A percentile compares a stretch with the other conserved stretches of the same genome.
Conservation (phyloP, 1,140 invertebrate species). For the Ceratitis capitata region DNA sequence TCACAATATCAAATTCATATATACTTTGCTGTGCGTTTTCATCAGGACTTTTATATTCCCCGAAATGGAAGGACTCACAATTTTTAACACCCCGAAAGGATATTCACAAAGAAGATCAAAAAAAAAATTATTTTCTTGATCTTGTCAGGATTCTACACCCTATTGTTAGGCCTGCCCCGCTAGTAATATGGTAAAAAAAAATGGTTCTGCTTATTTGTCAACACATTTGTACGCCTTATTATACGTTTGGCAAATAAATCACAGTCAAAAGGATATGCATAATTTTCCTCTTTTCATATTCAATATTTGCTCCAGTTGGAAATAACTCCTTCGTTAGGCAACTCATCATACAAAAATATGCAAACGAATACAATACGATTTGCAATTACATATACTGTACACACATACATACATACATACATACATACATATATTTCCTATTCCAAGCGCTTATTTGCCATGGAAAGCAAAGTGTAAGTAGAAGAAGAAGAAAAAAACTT, state of each 20-base stretch:
- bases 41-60: too few relatives aligned
- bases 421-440: not conserved
- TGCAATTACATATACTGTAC: too few relatives aligned
- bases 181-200: too few relatives aligned
- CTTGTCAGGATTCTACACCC: too few relatives aligned
- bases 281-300: slow-evolving; percentile 44
- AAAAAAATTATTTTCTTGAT: too few relatives aligned
- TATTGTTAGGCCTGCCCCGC: too few relatives aligned
- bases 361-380: not conserved
- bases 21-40: too few relatives aligned
- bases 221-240: not conserved
- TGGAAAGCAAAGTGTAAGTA: not conserved
- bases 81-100: too few relatives aligned
- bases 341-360: not conserved
- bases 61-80: too few relatives aligned
- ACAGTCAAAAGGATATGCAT: slow-evolving; percentile 42
- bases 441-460: not conserved
- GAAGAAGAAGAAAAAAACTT: not conserved
- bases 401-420: too few relatives aligned
- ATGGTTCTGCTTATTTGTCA: not conserved
- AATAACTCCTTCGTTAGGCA: not conserved
- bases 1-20: too few relatives aligned
- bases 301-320: not conserved
- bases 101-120: too few relatives aligned
- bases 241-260: slow-evolving; percentile 17